phyloP scores from a whole-genome alignment of 2,888 invertebrate species.

The Prosapia bicincta region DNA sequence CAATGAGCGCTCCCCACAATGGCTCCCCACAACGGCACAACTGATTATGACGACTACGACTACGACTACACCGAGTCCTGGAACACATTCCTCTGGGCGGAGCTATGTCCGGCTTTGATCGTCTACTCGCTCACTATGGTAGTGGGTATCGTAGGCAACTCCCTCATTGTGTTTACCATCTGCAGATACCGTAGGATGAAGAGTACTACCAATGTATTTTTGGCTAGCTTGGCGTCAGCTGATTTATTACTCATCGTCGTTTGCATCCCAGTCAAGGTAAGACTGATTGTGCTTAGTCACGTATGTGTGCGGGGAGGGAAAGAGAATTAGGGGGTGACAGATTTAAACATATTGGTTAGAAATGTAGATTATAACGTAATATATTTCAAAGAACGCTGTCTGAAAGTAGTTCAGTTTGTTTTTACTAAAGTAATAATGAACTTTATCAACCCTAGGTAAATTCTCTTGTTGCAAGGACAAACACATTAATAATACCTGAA shows the following conservation, averaged over 20 bases:
- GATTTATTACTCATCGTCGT: constrained; percentile 64
- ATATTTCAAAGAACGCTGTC: too few species aligned
- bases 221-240: constrained; percentile 64
- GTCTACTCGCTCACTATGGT: constrained; percentile 59
- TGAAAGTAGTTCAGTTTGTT: too few species aligned
- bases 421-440: too few species aligned
- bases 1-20: background rate
- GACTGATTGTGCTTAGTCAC: too few species aligned
- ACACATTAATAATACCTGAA: too few species aligned
- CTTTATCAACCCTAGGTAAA: too few species aligned
- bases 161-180: constrained; percentile 56
- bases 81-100: constrained; percentile 52
- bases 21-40: background rate
- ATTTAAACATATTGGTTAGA: too few species aligned
- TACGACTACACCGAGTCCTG: constrained; percentile 52
- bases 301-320: too few species aligned
- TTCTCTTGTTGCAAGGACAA: too few species aligned
- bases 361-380: too few species aligned
- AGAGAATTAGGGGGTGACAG: too few species aligned
- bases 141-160: constrained; percentile 58
- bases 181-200: constrained; percentile 55
- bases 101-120: constrained; percentile 54
- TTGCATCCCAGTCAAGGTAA: constrained; percentile 69
- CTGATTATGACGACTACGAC: constrained; percentile 42
- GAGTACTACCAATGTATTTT: constrained; percentile 63